Base-by-base conservation (phyloP, 1,140 invertebrate genomes). In the Drosophila tristis region DNA sequence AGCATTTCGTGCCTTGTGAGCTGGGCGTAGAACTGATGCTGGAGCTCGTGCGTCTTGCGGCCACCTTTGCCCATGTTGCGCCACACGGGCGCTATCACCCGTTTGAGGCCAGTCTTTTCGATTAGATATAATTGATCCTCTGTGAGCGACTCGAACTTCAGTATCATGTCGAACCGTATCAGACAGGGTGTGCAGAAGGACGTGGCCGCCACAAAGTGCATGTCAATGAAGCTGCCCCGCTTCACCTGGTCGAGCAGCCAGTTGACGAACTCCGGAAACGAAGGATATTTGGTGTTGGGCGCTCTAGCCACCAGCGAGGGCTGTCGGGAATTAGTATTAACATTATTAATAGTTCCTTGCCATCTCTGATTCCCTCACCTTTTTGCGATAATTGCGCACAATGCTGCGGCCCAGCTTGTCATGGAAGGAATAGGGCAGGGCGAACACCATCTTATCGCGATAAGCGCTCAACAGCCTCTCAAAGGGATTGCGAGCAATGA, bases 131-230 rank as follows among this genome's bases (percentile, higher is more conserved):
- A 94, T 92, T 97, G 96, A 93, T 98, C 97, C 78, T 96, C 95
- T 93, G 96, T 93, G 47, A 98, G 92, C 5, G 97, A 97, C 93
- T 98, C 97, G 90, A 97, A 98, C 92, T 98, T 97, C 26, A 96
- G 95, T 53, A 98, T 96, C 47, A 97, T 94, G 87, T 98, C 96
- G 86, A 98, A 98, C 77, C 96, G 93, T 43, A 98, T 96, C 93
- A 96, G 94, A 92, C 97, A 98, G 0, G 97, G 97, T 23, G 97
- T 97, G 86, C 98, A 98, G 80, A 98, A 97, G 75, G 95, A 94
- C 7, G 95, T 95, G 64, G 97, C 96, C 0, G 97, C 96, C 26
- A 96, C 96, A 96, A 97, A 98, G 91, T 98, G 98, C 95, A 98
- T 98, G 91, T 98, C 97, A 26, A 97, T 93, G 7, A 94, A 93